Conservation (phyloP, 2,888 invertebrate species). For the Leucophenga maculata region DNA sequence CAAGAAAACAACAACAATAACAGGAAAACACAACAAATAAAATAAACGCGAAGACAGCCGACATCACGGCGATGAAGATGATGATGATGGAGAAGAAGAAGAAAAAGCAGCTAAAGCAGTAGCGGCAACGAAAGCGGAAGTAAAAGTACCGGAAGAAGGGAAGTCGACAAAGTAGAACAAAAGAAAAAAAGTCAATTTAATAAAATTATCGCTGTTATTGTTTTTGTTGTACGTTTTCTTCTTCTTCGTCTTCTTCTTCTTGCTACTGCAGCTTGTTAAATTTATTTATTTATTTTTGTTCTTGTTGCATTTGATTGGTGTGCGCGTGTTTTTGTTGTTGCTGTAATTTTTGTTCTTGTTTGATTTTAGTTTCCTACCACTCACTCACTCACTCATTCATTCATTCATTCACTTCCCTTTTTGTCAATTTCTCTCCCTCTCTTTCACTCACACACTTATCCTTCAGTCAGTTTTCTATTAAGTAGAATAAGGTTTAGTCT, state of each 20-base stretch:
- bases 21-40: constrained; percentile 21
- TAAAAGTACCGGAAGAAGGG: neutral
- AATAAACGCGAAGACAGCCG: neutral
- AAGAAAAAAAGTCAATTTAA: neutral
- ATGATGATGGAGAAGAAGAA: neutral
- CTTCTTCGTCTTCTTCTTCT: too few species aligned
- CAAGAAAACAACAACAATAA: constrained; percentile 40
- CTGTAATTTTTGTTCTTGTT: neutral
- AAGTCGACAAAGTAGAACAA: neutral
- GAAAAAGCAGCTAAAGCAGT: neutral
- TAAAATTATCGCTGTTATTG: constrained; percentile 24
- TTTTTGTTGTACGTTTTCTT: too few species aligned
- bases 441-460: neutral
- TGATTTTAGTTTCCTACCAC: neutral
- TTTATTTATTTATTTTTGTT: constrained; percentile 5
- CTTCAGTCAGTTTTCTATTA: too few species aligned
- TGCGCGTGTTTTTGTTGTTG: neutral
- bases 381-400: neutral
- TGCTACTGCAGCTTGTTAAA: too few species aligned
- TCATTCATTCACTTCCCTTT: too few species aligned
- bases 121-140: neutral
- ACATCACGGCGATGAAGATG: too few species aligned
- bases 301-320: constrained; percentile 4
- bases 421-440: neutral
- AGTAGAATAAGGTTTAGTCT: neutral